A percentile compares a stretch with the other conserved stretches of the same genome.
Conservation (phyloP, 2,888 invertebrate genomes). For the Polymixis flavicincta region DNA sequence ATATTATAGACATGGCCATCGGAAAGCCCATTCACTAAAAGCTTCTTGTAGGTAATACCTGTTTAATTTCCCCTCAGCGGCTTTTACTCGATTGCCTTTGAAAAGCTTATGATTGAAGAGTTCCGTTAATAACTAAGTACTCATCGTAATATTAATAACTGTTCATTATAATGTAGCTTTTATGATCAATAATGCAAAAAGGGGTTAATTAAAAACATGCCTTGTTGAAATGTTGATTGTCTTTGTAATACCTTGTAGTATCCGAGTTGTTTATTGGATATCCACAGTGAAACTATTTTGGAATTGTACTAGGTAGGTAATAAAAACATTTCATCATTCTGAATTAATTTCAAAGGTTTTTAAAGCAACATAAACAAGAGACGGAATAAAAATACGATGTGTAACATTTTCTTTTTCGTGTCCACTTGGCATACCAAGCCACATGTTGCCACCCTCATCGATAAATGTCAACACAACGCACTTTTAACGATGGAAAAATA, state of each 20-base stretch:
- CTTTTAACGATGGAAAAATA: conserved; percentile 59
- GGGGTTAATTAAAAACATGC: conserved; percentile 4
- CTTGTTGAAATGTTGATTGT: conserved; percentile 18
- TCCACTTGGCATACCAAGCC: conserved; percentile 25
- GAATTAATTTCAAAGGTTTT: background rate
- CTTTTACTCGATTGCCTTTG: conserved; percentile 31
- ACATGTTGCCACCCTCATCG: conserved; percentile 33
- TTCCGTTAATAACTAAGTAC: conserved; percentile 23
- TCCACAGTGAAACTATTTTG: background rate
- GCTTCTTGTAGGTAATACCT: conserved; percentile 20
- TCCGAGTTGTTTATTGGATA: conserved; percentile 17
- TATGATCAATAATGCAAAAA: conserved; percentile 16
- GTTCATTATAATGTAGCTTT: conserved; percentile 27
- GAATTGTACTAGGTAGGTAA: background rate
- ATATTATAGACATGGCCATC: conserved; percentile 17
- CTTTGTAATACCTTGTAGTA: conserved; percentile 14
- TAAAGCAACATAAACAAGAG: conserved; percentile 5
- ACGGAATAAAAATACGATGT: conserved; percentile 12
- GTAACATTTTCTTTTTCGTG: conserved; percentile 19
- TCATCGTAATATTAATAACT: conserved; percentile 20
- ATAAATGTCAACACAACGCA: conserved; percentile 37
- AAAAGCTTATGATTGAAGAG: conserved; percentile 21
- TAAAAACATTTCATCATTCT: background rate
- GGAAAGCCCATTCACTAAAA: conserved; percentile 27
- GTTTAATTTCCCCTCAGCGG: conserved; percentile 25